These are phyloP conservation scores for Pollenia labialis DNA, from an alignment of 2,888 invertebrate species.

Conservation along the genomic window DNA sequence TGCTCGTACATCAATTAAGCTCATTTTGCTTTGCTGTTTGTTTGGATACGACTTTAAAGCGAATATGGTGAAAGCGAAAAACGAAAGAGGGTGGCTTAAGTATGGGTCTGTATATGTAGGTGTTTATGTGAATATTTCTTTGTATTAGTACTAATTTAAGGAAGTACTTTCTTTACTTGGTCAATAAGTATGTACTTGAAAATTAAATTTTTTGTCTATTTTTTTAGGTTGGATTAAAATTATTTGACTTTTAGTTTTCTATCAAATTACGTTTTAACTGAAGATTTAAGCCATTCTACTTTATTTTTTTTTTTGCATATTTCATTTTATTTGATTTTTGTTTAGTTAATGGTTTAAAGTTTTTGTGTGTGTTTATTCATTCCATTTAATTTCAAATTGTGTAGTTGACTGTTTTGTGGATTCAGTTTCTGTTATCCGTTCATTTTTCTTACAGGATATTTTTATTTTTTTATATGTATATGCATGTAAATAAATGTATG, in stretches of 20 bases:
- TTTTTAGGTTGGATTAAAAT: constrained; percentile 12
- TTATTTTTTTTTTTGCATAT: background rate
- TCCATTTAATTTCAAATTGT: constrained; percentile 48
- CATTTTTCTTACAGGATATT: background rate
- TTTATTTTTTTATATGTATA: background rate
- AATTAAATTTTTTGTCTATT: constrained; percentile 41
- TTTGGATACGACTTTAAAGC: background rate
- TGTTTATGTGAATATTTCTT: background rate
- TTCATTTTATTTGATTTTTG: background rate
- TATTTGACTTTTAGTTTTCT: constrained; percentile 32
- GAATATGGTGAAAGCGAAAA: constrained; percentile 2
- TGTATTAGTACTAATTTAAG: background rate
- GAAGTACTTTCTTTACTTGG: constrained; percentile 4
- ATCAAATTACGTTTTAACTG: background rate
- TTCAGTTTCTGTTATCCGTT: background rate
- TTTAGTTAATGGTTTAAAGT: constrained; percentile 15
- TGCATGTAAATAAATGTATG: no score
- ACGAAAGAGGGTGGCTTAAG: background rate
- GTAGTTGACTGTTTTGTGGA: constrained; percentile 38
- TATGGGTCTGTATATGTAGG: background rate
- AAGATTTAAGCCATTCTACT: background rate
- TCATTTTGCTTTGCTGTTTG: constrained; percentile 60
- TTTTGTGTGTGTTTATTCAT: constrained; percentile 31
- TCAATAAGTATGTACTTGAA: constrained; percentile 24
- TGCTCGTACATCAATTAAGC: constrained; percentile 83